A percentile compares a stretch with the other conserved stretches of the same genome.
These are phyloP conservation scores for Hemicentrotus pulcherrimus DNA, from an alignment of 35 echinoderm and acorn worm species.

Conservation along the genomic window DNA sequence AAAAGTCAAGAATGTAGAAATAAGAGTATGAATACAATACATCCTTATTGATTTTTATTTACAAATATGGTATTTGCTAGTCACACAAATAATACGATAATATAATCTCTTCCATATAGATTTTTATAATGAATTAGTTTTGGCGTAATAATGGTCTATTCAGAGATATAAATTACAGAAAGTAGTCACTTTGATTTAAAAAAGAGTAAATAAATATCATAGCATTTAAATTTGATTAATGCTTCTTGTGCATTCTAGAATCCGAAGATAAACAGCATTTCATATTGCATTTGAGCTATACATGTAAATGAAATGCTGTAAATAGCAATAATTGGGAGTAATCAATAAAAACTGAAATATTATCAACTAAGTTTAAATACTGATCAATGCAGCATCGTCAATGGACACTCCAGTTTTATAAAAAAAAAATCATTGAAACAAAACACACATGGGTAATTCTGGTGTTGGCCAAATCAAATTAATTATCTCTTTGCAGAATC, in stretches of 20 bases:
- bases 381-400: background rate
- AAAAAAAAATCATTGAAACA: too few relatives aligned
- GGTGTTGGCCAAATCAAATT: background rate
- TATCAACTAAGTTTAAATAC: background rate
- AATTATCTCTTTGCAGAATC: background rate
- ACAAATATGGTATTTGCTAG: background rate
- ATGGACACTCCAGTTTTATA: background rate
- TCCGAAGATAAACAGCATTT: background rate
- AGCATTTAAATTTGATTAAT: background rate
- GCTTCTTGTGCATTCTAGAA: background rate
- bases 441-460: background rate
- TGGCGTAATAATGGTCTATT: background rate
- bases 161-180: background rate
- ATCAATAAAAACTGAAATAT: background rate
- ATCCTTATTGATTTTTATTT: background rate
- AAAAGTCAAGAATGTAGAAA: background rate
- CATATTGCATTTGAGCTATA: background rate
- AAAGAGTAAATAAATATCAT: background rate
- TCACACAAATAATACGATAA: slow-evolving; percentile 3
- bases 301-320: background rate
- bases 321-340: background rate
- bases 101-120: background rate
- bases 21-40: background rate
- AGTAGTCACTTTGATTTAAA: background rate
- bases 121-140: background rate